Percentiles rank a stretch among this genome's conserved stretches.
These are phyloP conservation scores for Cheilosia grossa DNA, from an alignment of 2,888 invertebrate species.

Conservation along the genomic window DNA sequence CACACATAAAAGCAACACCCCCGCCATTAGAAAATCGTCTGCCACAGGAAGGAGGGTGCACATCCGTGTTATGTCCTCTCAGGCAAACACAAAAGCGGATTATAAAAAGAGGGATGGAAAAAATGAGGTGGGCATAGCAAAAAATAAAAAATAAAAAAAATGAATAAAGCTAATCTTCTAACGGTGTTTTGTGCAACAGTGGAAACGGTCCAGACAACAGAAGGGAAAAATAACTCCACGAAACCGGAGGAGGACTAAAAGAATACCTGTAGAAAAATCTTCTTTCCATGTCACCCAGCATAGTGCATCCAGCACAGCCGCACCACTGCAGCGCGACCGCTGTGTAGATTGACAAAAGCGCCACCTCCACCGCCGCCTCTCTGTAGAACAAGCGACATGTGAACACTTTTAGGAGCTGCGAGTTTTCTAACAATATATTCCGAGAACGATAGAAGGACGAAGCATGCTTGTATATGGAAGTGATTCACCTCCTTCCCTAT, in stretches of 20 bases:
- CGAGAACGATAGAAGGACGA: conserved; percentile 34
- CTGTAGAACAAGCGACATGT: conserved; percentile 54
- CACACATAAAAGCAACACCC: not conserved
- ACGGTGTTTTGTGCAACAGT: conserved; percentile 74
- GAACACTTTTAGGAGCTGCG: conserved; percentile 74
- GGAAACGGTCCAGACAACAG: conserved; percentile 34
- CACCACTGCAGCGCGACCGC: not conserved
- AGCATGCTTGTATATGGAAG: conserved; percentile 17
- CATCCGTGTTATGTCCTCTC: conserved; percentile 73
- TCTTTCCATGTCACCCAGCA: conserved; percentile 63
- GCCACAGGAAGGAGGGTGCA: conserved; percentile 60
- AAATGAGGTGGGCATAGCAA: conserved; percentile 11
- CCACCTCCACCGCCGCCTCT: not conserved
- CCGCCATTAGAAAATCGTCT: conserved; percentile 46
- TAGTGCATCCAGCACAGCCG: conserved; percentile 18
- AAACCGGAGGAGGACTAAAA: conserved; percentile 29
- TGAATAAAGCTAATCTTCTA: conserved; percentile 72
- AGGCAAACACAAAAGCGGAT: conserved; percentile 67
- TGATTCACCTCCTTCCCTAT: conserved; percentile 28
- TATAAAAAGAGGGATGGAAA: conserved; percentile 43
- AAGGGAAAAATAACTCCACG: conserved; percentile 4
- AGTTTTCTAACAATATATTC: conserved; percentile 74
- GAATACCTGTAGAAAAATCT: conserved; percentile 60
- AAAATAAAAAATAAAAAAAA: conserved; percentile 27
- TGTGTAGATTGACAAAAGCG: conserved; percentile 58